These are phyloP conservation scores for Drosophila paranaensis DNA, from an alignment of 2,888 invertebrate species.

Conservation along the genomic window DNA sequence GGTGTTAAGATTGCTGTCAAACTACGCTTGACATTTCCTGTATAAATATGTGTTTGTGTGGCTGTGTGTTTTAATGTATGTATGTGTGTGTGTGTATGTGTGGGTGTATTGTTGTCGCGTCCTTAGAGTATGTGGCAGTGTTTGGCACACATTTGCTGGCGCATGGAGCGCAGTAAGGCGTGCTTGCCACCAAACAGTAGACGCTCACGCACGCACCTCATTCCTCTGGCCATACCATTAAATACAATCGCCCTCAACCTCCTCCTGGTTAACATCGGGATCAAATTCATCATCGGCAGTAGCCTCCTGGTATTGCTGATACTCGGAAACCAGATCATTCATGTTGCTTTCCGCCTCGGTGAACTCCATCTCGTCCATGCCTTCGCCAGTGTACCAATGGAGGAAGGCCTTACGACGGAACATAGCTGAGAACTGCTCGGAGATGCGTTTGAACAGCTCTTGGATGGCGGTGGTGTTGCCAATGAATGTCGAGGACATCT, in stretches of 20 bases:
- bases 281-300: slow-evolving; percentile 95
- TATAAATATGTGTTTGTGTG: slow-evolving; percentile 18
- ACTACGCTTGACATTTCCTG: slow-evolving; percentile 79
- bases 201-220: slow-evolving; percentile 78
- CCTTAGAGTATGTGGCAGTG: slow-evolving; percentile 73
- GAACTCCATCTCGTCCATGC: slow-evolving; percentile 99
- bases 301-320: slow-evolving; percentile 97
- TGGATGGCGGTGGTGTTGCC: slow-evolving; percentile 91
- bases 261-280: slow-evolving; percentile 90
- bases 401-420: slow-evolving; percentile 92
- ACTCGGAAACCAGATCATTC: slow-evolving; percentile 95
- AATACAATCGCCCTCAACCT: slow-evolving; percentile 86
- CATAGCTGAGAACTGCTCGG: slow-evolving; percentile 92
- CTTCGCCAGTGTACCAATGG: slow-evolving; percentile 95
- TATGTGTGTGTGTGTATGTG: slow-evolving; percentile 16
- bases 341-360: slow-evolving; percentile 98
- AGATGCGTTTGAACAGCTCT: slow-evolving; percentile 90
- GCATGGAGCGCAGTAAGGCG: slow-evolving; percentile 64
- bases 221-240: slow-evolving; percentile 83
- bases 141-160: slow-evolving; percentile 66
- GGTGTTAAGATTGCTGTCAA: slow-evolving; percentile 58
- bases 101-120: slow-evolving; percentile 28
- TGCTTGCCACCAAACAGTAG: slow-evolving; percentile 56
- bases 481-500: slow-evolving; percentile 92
- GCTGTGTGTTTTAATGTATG: slow-evolving; percentile 20